Conservation (phyloP, 1,140 invertebrate species). For the Coelopa frigida region DNA sequence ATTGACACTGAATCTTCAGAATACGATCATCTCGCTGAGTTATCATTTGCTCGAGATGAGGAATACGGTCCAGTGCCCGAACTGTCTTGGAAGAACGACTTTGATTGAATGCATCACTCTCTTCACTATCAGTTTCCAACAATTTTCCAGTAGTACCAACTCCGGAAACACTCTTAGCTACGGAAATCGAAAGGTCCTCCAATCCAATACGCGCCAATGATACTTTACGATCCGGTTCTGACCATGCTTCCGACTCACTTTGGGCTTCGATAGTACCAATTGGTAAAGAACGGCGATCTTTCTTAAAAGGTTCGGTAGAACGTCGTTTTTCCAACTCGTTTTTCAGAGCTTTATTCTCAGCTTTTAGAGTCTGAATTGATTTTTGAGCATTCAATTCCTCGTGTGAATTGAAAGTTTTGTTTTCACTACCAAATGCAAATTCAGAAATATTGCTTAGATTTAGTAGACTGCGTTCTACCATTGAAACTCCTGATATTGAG, state of each 20-base stretch:
- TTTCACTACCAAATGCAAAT: constrained; percentile 28
- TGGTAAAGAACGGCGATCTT: constrained; percentile 23
- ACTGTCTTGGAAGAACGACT: constrained; percentile 18
- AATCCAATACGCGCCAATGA: constrained; percentile 70
- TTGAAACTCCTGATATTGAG: constrained; percentile 27
- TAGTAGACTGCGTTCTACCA: constrained; percentile 39
- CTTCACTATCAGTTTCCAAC: constrained; percentile 32
- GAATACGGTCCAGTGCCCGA: constrained; percentile 46
- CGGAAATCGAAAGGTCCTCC: constrained; percentile 26
- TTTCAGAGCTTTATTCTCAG: constrained; percentile 45
- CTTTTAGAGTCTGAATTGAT: constrained; percentile 41
- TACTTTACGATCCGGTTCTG: constrained; percentile 72
- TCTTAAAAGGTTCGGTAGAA: constrained; percentile 13
- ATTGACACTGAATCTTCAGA: constrained; percentile 40
- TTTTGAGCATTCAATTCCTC: constrained; percentile 37
- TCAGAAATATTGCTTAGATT: constrained; percentile 47
- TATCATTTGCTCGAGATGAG: constrained; percentile 47
- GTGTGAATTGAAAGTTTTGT: constrained; percentile 35
- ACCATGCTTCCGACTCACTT: constrained; percentile 76
- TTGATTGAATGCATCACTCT: constrained; percentile 19
- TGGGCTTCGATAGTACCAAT: constrained; percentile 43
- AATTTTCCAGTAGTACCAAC: constrained; percentile 17
- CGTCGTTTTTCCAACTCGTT: constrained; percentile 43
- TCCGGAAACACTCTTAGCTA: background rate
- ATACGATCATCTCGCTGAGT: constrained; percentile 45